phyloP scores from a whole-genome alignment of 2,888 invertebrate species.

The Stomorhina lunata region DNA sequence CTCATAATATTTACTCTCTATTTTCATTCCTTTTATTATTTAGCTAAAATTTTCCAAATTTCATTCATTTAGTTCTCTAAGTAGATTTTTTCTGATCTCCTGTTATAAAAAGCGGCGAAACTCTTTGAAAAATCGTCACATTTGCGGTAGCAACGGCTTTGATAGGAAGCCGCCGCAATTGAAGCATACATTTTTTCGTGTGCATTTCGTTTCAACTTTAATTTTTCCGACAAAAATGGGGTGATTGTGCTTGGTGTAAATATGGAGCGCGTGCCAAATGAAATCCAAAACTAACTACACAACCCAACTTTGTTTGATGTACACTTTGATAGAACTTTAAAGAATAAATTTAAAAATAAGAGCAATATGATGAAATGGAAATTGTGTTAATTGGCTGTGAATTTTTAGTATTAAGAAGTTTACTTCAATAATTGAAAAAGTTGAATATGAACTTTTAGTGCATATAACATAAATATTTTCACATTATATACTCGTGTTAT shows the following conservation, averaged over 20 bases:
- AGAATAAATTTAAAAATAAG: no score
- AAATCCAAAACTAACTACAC: neutral
- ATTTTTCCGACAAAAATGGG: neutral
- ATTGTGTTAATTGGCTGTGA: no score
- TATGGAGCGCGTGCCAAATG: slow-evolving; percentile 19
- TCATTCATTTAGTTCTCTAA: no score
- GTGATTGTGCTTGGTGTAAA: neutral
- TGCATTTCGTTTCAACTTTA: neutral
- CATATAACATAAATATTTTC: no score
- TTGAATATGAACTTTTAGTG: no score
- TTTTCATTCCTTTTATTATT: neutral
- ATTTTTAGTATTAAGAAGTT: no score
- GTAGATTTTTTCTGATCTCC: slow-evolving; percentile 35
- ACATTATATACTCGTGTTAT: no score
- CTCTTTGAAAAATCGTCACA: slow-evolving; percentile 58
- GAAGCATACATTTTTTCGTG: no score
- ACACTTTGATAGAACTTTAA: no score
- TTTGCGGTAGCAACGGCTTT: neutral
- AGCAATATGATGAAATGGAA: no score
- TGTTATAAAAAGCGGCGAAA: slow-evolving; percentile 43
- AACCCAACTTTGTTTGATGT: slow-evolving; percentile 7
- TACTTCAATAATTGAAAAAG: no score
- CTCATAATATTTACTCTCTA: neutral
- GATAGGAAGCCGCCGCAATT: neutral
- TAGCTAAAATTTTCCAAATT: neutral